These are phyloP conservation scores for Nasonia oneida DNA, from an alignment of 2,888 invertebrate genomes.

Conservation along the genomic window DNA sequence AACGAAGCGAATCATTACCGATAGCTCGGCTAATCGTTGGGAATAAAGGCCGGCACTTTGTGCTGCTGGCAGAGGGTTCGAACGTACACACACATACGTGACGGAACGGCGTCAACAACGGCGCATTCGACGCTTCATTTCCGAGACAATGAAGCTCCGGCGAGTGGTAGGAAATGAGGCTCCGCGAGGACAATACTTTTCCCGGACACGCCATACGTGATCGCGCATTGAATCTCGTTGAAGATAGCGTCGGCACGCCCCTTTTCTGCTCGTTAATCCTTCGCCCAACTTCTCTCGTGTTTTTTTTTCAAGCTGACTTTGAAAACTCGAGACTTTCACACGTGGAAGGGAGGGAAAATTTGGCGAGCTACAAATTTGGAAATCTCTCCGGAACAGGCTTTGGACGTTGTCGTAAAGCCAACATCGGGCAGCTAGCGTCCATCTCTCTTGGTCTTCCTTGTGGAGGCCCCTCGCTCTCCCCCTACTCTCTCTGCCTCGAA, in stretches of 20 bases:
- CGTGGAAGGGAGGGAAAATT: not conserved
- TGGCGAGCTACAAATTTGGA: slow-evolving; percentile 2
- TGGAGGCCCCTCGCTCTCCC: slow-evolving; percentile 24
- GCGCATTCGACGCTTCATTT: not conserved
- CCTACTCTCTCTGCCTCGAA: slow-evolving; percentile 36
- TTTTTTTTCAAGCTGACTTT: not conserved
- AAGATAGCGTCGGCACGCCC: not conserved
- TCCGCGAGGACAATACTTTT: slow-evolving; percentile 37
- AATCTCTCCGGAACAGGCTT: slow-evolving; percentile 19
- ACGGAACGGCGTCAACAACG: not conserved
- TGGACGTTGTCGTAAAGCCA: not conserved
- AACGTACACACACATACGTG: not conserved
- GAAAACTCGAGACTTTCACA: no score
- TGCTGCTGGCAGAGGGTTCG: not conserved
- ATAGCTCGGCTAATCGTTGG: slow-evolving; percentile 30
- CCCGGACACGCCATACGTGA: not conserved
- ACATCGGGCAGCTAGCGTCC: slow-evolving; percentile 20
- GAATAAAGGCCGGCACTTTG: slow-evolving; percentile 40
- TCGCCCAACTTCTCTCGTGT: not conserved
- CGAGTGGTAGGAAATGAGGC: slow-evolving; percentile 31
- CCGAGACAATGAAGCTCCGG: slow-evolving; percentile 31
- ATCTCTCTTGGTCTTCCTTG: slow-evolving; percentile 46
- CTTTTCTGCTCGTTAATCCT: not conserved
- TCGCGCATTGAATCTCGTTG: slow-evolving; percentile 32
- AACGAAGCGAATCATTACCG: slow-evolving; percentile 22